phyloP scores from a whole-genome alignment of 2,797 vertebrate genomes.

The Coluber constrictor region DNA sequence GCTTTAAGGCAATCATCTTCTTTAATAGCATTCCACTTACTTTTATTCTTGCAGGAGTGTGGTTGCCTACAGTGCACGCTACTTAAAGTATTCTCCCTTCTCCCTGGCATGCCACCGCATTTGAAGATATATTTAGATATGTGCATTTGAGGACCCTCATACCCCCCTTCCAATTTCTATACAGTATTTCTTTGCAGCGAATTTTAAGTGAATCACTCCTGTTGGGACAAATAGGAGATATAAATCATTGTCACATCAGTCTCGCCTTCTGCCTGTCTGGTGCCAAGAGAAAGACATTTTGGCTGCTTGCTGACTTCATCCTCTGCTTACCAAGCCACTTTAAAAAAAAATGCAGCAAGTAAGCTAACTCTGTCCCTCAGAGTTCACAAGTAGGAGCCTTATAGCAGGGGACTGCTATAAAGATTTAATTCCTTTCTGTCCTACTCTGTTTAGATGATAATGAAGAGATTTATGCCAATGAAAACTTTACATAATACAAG shows the following conservation, averaged over 20 bases:
- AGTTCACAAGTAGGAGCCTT: background rate
- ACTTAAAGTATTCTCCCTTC: background rate
- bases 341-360: background rate
- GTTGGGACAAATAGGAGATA: background rate
- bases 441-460: background rate
- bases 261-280: background rate
- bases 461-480: background rate
- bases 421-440: background rate
- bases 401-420: background rate
- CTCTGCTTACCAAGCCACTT: background rate
- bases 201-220: background rate
- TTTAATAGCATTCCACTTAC: background rate
- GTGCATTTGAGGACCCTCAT: background rate
- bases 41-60: background rate
- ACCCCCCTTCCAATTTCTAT: background rate
- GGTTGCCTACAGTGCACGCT: background rate
- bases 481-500: background rate
- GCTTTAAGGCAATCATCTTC: background rate
- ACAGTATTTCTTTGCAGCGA: background rate
- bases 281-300: background rate
- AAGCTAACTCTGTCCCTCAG: background rate
- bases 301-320: background rate
- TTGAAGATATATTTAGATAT: background rate
- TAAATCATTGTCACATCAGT: background rate
- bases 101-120: background rate